These are phyloP conservation scores for Eciton burchellii DNA, from an alignment of 1,140 invertebrate species.

Conservation along the genomic window DNA sequence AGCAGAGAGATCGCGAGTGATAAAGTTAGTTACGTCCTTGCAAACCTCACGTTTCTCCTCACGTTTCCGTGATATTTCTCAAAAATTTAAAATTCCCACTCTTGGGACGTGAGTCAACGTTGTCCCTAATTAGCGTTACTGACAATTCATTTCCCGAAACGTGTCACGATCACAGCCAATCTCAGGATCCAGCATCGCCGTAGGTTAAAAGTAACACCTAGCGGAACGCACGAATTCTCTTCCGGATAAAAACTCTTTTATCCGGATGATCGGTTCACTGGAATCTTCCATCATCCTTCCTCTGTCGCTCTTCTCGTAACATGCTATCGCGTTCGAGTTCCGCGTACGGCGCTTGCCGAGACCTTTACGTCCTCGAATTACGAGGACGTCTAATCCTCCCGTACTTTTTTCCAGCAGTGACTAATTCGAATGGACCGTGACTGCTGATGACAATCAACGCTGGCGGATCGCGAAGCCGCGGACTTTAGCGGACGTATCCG, in stretches of 20 bases:
- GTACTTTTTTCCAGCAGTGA: constrained; percentile 34
- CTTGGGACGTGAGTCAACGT: too few relatives aligned
- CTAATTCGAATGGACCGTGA: constrained; percentile 53
- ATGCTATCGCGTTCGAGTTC: not conserved
- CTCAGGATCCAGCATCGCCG: not conserved
- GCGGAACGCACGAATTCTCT: not conserved
- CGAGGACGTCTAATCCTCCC: not conserved
- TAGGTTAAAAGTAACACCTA: not conserved
- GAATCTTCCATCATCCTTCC: not conserved
- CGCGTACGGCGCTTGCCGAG: not conserved
- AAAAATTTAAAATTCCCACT: too few relatives aligned
- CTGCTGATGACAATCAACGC: constrained; percentile 68
- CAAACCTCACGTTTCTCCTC: too few relatives aligned
- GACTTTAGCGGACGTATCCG: constrained; percentile 10
- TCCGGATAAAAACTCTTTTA: not conserved
- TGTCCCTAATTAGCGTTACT: too few relatives aligned
- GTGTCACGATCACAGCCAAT: not conserved
- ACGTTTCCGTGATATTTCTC: too few relatives aligned
- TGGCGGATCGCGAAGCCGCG: constrained; percentile 1
- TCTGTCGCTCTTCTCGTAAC: not conserved
- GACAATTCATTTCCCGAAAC: too few relatives aligned
- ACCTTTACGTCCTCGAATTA: not conserved
- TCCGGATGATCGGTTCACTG: not conserved
- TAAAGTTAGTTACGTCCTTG: not conserved
- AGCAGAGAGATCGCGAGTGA: constrained; percentile 12